These are phyloP conservation scores for Trichomycterus rosablanca DNA, from an alignment of 2,113 vertebrate genomes.

Conservation along the genomic window DNA sequence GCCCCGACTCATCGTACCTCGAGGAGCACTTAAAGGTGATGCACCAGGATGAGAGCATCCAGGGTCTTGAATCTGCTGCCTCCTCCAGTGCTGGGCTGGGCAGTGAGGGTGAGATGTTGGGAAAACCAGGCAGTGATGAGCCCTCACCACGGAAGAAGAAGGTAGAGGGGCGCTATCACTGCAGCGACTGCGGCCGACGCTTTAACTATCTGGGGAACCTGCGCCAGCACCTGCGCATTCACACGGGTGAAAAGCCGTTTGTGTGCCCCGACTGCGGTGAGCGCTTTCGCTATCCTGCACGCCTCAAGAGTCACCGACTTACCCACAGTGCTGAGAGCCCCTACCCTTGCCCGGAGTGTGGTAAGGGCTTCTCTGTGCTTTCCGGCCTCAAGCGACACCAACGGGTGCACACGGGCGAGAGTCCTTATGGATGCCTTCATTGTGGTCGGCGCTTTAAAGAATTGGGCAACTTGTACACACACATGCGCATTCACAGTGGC, in stretches of 20 bases:
- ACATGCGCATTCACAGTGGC: conserved; percentile 75
- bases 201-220: conserved; percentile 76
- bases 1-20: conserved; percentile 65
- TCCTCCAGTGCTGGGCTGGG: conserved; percentile 35
- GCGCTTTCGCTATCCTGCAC: conserved; percentile 67
- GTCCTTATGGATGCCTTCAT: conserved; percentile 69
- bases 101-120: neutral
- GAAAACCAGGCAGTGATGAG: neutral
- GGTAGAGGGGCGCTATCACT: conserved; percentile 66
- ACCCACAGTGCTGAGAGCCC: conserved; percentile 73
- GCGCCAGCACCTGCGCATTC: conserved; percentile 73
- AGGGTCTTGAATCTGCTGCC: conserved; percentile 50
- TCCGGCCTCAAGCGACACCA: conserved; percentile 73
- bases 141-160: conserved; percentile 52
- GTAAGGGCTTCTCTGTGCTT: conserved; percentile 70
- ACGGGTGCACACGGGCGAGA: conserved; percentile 71
- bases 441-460: conserved; percentile 73
- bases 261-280: conserved; percentile 71
- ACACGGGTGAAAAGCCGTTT: conserved; percentile 74
- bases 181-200: conserved; percentile 68
- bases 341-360: conserved; percentile 72
- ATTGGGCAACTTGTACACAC: conserved; percentile 73
- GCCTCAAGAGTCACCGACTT: conserved; percentile 70
- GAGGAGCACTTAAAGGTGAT: conserved; percentile 70
- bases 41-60: conserved; percentile 56